Percentiles rank a stretch among this genome's conserved stretches.
These are phyloP conservation scores for Ceratothoa steindachneri DNA, from an alignment of 2,888 invertebrate genomes.

Conservation along the genomic window DNA sequence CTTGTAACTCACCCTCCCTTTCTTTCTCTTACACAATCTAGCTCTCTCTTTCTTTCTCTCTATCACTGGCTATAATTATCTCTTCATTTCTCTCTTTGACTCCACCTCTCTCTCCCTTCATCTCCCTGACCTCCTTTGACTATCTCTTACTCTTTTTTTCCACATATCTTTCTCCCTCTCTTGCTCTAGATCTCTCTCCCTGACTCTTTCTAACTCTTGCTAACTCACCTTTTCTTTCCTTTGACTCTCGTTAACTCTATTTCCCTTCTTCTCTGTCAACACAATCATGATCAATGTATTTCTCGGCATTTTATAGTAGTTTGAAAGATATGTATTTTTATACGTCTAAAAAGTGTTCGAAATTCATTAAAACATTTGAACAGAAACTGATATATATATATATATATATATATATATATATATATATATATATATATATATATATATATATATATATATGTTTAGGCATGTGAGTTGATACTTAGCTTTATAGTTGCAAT, in stretches of 20 bases:
- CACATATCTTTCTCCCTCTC: background rate
- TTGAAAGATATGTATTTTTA: too few species aligned
- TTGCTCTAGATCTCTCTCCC: background rate
- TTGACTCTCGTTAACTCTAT: too few species aligned
- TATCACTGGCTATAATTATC: background rate
- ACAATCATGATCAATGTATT: too few species aligned
- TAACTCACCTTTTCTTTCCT: background rate
- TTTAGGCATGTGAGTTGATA: too few species aligned
- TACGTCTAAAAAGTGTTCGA: too few species aligned
- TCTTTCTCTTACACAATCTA: constrained; percentile 15
- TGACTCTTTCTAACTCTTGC: background rate
- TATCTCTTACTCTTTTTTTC: too few species aligned
- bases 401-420: constrained; percentile 12
- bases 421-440: constrained; percentile 15
- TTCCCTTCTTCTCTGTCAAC: too few species aligned
- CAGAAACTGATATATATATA: too few species aligned
- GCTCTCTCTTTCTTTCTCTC: background rate
- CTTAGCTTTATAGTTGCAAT: too few species aligned
- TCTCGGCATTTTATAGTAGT: too few species aligned
- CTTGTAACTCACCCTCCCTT: too few species aligned
- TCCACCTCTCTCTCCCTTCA: background rate
- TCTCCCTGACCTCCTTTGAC: background rate
- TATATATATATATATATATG: constrained; percentile 19
- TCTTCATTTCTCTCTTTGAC: background rate
- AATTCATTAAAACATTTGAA: background rate